phyloP scores from a whole-genome alignment of 2,888 invertebrate genomes.

The Pharmacophagus antenor region DNA sequence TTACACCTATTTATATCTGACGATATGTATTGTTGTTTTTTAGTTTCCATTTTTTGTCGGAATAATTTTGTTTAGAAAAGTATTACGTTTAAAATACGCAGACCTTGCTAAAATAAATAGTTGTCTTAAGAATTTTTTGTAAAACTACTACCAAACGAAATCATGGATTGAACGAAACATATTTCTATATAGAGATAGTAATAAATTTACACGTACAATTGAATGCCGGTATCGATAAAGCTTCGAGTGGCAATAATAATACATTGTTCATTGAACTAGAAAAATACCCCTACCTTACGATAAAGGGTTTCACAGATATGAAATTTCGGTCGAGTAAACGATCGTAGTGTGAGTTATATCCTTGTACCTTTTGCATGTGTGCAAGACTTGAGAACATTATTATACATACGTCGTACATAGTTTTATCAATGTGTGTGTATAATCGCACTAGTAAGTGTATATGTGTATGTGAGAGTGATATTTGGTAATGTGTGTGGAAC shows the following conservation, averaged over 20 bases:
- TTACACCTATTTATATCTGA: no score
- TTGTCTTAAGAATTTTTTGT: no score
- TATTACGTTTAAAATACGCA: no score
- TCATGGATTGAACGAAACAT: not conserved
- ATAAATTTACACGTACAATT: conserved; percentile 15
- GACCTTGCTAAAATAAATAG: no score
- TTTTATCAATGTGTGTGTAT: no score
- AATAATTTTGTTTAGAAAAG: no score
- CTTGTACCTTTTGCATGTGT: not conserved
- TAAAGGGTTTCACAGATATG: conserved; percentile 28
- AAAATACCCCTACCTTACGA: conserved; percentile 27
- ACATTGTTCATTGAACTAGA: conserved; percentile 25
- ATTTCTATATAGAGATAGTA: not conserved
- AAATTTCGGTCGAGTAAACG: conserved; percentile 15
- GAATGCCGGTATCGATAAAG: conserved; percentile 19
- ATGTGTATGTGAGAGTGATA: conserved; percentile 32
- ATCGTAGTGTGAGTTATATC: conserved; percentile 24
- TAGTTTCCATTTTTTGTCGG: no score
- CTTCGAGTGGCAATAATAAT: conserved; percentile 28
- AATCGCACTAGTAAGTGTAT: conserved; percentile 20
- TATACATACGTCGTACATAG: not conserved
- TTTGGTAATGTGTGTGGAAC: conserved; percentile 20
- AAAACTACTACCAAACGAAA: not conserved
- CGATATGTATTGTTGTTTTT: no score
- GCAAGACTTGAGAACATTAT: not conserved